Conservation (phyloP, 2,113 vertebrate species). For the Ptilonorhynchus violaceus region DNA sequence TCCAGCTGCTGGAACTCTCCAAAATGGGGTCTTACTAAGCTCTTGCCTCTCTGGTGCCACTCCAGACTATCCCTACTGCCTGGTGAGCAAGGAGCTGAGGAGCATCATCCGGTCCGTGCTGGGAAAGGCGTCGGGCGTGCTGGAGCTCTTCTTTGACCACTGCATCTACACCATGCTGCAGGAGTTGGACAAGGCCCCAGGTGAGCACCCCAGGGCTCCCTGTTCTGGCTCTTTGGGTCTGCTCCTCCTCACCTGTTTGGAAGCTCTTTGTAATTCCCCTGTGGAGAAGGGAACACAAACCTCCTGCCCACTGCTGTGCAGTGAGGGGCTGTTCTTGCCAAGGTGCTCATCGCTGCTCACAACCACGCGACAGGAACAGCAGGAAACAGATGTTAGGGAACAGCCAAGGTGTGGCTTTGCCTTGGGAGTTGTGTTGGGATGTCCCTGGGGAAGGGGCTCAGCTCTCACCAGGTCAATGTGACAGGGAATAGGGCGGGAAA, state of each 20-base stretch:
- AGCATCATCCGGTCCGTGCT: slow-evolving; percentile 81
- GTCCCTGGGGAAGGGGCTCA: background rate
- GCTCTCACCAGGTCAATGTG: background rate
- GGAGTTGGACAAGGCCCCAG: slow-evolving; percentile 86
- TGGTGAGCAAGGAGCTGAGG: slow-evolving; percentile 84
- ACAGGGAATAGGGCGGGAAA: background rate
- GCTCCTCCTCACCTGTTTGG: rapidly evolving
- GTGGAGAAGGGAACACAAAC: background rate
- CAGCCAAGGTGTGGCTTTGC: background rate
- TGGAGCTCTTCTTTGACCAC: slow-evolving; percentile 92
- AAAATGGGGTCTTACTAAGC: rapidly evolving
- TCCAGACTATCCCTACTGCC: slow-evolving; percentile 92
- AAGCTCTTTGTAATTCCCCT: background rate
- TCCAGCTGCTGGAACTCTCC: background rate
- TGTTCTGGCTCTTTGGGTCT: rapidly evolving
- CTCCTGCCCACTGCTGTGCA: rapidly evolving
- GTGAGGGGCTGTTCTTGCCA: background rate
- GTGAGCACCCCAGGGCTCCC: background rate
- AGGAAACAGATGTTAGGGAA: background rate
- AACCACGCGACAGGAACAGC: background rate
- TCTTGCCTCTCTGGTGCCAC: background rate
- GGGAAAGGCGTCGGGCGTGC: slow-evolving; percentile 54
- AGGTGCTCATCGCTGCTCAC: background rate
- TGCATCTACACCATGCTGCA: slow-evolving; percentile 91
- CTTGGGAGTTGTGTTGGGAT: background rate